phyloP scores from a whole-genome alignment of 2,797 vertebrate genomes.

The Characodon lateralis region DNA sequence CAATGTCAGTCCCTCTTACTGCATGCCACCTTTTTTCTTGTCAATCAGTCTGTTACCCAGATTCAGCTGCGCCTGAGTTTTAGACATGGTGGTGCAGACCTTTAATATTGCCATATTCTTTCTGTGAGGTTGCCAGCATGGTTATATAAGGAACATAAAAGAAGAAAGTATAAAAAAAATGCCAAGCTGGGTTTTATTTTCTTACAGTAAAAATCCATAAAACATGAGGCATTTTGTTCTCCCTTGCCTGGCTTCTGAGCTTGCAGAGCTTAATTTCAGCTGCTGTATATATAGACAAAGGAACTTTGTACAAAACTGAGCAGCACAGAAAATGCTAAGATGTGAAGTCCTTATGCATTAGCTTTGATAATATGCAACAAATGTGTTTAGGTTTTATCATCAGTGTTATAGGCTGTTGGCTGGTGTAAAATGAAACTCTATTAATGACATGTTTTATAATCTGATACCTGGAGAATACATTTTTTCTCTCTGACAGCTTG shows the following conservation, averaged over 20 bases:
- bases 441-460: constrained; percentile 11
- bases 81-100: constrained; percentile 4
- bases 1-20: constrained; percentile 4
- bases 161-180: background rate
- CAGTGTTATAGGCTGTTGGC: background rate
- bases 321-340: background rate
- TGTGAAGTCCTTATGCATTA: background rate
- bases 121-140: background rate
- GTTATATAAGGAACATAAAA: background rate
- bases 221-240: background rate
- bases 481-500: constrained; percentile 6
- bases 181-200: background rate
- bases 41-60: constrained; percentile 40
- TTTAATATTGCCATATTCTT: constrained; percentile 8
- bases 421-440: constrained; percentile 6
- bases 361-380: background rate
- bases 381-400: background rate
- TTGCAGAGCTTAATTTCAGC: background rate
- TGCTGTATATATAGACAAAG: background rate
- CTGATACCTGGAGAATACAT: constrained; percentile 1
- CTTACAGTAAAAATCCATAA: constrained; percentile 1
- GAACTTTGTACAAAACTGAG: background rate
- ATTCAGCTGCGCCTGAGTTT: constrained; percentile 13
- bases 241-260: background rate
- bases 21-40: constrained; percentile 33